Base-by-base conservation (phyloP, 2,888 invertebrate genomes). In the Operophtera brumata region DNA sequence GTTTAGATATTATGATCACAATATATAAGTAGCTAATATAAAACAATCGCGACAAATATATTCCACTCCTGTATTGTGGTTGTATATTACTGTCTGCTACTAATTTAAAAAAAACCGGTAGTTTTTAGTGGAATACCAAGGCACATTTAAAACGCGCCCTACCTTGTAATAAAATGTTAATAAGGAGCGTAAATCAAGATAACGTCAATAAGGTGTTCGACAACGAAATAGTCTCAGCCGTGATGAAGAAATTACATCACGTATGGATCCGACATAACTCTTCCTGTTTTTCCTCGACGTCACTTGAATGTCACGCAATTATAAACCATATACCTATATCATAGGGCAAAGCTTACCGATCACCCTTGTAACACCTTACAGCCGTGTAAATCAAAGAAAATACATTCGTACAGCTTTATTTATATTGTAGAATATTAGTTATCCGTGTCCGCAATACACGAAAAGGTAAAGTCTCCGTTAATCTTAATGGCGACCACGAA, bases 161-260 rank as follows among this genome's bases (percentile, higher is more conserved):
- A 74, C 79, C 76, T 73, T 75, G 75, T 84, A 83, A 84, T 86
- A 86, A 85, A 87, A 86, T 87, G 83, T 84, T 84, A 84, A 86
- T 86, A 85, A 86, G 84, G 79, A 73, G 73, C 75, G 80, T 87
- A 87, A 86, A 87, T 87, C 86, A 87, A 86, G 86, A 86, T 87
- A 86, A 82, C 80, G 84, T 86, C 86, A 81, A 83, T 80, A 83
- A 82, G 81, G 78, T 79, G 77, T 78, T 76, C 72, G 78, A 82
- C 74, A 77, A 82, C 80, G 77, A 78, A 80, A 84, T 80, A 81
- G 82, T 80, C 77, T 74, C 71, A 63, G 69, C 68, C 73, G 70
- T 76, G 77, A 77, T 80, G 80, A 75, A 75, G 81, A 78, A 82
- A 86, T 80, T 73, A 76, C 79, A 75, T 76, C 77, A 79, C 74